These are phyloP conservation scores for Adela reaumurella DNA, from an alignment of 2,888 invertebrate species.

Conservation along the genomic window DNA sequence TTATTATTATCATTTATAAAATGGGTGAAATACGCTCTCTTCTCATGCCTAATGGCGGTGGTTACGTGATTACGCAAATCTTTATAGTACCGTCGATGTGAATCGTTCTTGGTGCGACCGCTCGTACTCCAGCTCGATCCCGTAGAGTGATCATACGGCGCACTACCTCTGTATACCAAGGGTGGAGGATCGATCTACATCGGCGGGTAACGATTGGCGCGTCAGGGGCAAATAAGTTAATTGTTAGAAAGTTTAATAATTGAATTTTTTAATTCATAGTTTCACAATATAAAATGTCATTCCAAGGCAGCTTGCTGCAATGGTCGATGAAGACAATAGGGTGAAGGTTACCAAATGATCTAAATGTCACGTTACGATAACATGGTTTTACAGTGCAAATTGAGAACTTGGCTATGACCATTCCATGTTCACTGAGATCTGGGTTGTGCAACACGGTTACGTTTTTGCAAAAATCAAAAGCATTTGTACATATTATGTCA, in stretches of 20 bases:
- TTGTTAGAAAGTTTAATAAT: background rate
- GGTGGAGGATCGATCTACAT: background rate
- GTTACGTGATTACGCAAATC: constrained; percentile 8
- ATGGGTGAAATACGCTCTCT: constrained; percentile 8
- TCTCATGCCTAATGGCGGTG: constrained; percentile 9
- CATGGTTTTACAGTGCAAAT: background rate
- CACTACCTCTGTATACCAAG: background rate
- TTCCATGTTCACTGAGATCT: background rate
- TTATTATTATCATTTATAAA: constrained; percentile 9
- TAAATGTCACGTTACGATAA: background rate
- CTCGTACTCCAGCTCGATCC: background rate
- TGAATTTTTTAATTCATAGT: background rate
- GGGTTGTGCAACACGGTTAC: background rate
- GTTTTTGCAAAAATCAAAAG: too few relatives aligned
- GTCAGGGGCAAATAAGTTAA: background rate
- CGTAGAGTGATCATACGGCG: background rate
- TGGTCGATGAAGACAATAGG: background rate
- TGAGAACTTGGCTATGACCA: background rate
- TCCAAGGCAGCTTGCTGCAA: background rate
- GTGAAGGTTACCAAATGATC: background rate
- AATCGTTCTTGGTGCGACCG: background rate
- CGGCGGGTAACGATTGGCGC: background rate
- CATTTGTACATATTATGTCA: too few relatives aligned
- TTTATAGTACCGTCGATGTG: background rate
- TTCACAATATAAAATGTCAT: background rate